Conservation (phyloP, 2,797 vertebrate genomes). For the Sorex maritimensis region DNA sequence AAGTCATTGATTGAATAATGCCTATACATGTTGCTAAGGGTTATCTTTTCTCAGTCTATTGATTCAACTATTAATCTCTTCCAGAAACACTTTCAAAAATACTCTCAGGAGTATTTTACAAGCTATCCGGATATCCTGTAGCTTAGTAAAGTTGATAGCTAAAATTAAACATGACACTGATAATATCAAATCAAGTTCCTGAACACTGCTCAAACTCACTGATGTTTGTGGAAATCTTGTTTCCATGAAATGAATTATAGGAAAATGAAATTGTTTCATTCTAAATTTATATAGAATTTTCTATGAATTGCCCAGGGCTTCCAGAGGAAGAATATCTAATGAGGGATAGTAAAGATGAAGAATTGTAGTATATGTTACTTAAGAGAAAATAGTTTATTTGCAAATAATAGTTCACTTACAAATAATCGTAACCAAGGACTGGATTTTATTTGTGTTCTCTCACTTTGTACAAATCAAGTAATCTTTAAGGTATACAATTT, state of each 20-base stretch:
- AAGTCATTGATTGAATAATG: background rate
- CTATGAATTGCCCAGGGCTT: background rate
- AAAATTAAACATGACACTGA: background rate
- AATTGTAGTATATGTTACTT: background rate
- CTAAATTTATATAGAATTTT: slow-evolving; percentile 4
- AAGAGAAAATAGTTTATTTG: slow-evolving; percentile 22
- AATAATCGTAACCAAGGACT: background rate
- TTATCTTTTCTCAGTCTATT: background rate
- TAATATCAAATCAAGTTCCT: background rate
- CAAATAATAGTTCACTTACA: background rate
- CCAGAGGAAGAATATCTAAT: background rate
- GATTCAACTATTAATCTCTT: background rate
- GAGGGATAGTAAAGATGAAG: slow-evolving; percentile 10
- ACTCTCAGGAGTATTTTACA: background rate
- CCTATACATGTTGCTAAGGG: background rate
- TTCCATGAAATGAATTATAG: slow-evolving; percentile 9
- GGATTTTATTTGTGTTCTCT: slow-evolving; percentile 39
- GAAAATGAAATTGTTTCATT: background rate
- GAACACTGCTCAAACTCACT: background rate
- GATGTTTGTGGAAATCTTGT: background rate
- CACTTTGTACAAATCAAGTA: background rate
- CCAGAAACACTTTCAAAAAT: background rate
- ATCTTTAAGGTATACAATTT: background rate
- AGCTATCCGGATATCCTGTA: background rate
- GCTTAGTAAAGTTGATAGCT: background rate